A percentile compares a stretch with the other conserved stretches of the same genome.
Evolutionary conservation across 2,113 vertebrate genomes (phyloP).

Genomic region (Tonatia bakeri): DNA sequence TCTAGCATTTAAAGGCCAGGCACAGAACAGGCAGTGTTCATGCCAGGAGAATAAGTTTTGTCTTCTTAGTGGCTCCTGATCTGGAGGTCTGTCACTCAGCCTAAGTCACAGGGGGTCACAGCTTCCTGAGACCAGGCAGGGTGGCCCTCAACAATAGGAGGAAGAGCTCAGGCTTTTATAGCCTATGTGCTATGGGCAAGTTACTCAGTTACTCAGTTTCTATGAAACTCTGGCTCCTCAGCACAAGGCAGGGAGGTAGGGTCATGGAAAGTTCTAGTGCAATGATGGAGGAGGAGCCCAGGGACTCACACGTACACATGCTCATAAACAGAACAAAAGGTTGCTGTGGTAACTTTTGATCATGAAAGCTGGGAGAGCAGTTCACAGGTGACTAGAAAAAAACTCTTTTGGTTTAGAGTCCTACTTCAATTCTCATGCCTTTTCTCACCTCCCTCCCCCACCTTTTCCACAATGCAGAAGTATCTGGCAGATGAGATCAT

Average conservation of each 20-base stretch:
- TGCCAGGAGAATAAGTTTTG: too few relatives aligned
- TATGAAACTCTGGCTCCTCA: neutral
- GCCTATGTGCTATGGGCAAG: accelerated
- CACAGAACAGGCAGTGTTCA: too few relatives aligned
- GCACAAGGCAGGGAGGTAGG: neutral
- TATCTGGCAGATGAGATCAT: conserved; percentile 74
- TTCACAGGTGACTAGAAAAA: neutral
- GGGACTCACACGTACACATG: accelerated
- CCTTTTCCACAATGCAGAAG: conserved; percentile 38
- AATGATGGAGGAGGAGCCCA: accelerated
- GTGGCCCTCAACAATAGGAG: too few relatives aligned
- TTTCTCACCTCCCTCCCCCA: neutral
- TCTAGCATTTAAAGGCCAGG: too few relatives aligned
- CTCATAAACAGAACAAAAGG: too few relatives aligned
- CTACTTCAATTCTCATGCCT: neutral
- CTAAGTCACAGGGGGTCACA: too few relatives aligned
- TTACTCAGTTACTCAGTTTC: neutral
- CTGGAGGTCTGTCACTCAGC: too few relatives aligned
- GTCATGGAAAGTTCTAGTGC: neutral
- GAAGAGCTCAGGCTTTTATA: neutral
- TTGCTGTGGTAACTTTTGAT: neutral
- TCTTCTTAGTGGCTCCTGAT: too few relatives aligned
- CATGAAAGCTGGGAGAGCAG: neutral
- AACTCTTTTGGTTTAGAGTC: neutral
- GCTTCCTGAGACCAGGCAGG: too few relatives aligned